Percentiles rank a stretch among this genome's conserved stretches.
Evolutionary conservation across 2,113 vertebrate species (phyloP).

Genomic region (Corydoras maculifer): DNA sequence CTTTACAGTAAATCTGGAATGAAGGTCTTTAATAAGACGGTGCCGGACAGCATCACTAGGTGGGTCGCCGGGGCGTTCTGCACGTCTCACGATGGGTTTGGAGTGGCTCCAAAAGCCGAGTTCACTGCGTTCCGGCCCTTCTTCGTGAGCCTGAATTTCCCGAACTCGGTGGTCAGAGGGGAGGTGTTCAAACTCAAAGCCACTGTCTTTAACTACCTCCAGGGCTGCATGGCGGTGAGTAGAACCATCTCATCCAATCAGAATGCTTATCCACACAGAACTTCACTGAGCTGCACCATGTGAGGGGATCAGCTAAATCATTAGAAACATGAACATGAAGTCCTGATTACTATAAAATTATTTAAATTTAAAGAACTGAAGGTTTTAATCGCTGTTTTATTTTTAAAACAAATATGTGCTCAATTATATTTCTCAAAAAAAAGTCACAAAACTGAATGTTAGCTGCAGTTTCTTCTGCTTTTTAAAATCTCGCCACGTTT

Average conservation of each 20-base stretch:
- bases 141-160: slow-evolving; percentile 73
- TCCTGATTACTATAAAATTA: no score
- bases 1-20: slow-evolving; percentile 8
- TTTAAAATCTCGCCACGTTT: no score
- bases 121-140: slow-evolving; percentile 74
- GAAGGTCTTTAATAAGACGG: slow-evolving; percentile 20
- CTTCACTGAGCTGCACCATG: not conserved
- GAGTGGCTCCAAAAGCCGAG: slow-evolving; percentile 60
- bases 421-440: no score
- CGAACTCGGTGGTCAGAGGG: slow-evolving; percentile 69
- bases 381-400: no score
- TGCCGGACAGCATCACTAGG: slow-evolving; percentile 82
- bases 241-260: not conserved
- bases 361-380: no score
- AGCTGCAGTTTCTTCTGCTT: no score
- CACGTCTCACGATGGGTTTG: slow-evolving; percentile 72
- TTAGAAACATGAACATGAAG: no score
- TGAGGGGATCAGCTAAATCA: no score
- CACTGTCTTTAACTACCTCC: slow-evolving; percentile 77
- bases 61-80: slow-evolving; percentile 82
- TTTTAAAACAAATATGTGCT: no score
- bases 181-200: slow-evolving; percentile 69
- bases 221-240: slow-evolving; percentile 74
- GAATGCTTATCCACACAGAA: not conserved
- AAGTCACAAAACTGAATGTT: no score